Evolutionary conservation across 2,888 invertebrate genomes (phyloP), one percentile per base, ranked within the genome.

Genomic region (Meteorus colon): DNA sequence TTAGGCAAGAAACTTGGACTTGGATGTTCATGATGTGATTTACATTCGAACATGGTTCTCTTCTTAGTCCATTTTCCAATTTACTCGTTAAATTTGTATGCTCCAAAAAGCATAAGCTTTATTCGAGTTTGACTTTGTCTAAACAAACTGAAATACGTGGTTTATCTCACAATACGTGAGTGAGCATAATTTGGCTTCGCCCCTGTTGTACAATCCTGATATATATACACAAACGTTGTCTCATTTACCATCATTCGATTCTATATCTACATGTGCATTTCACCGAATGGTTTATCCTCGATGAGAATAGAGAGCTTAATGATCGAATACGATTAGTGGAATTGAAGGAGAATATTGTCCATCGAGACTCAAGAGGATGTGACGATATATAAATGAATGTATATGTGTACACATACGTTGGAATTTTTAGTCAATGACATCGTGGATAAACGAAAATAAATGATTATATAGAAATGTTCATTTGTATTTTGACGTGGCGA

Each of bases 121-220:
- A 31, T 62, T 27, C 4, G 8, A 19, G 55, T 62, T 29, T 62
- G 62, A 62, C 62, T 62, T 16, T 31, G 31, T 29, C 31, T 6
- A 62, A 62, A 62, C 62, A 62, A 27, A 29, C 12, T 62, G 37
- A 48, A 73, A 19, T 67, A 75, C 75, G 78, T 75, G 75, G 77
- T 75, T 73, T 79, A 79, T 79, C 78, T 60, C 48, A 8, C 19
- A 6, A 41, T 63, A 71, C 77, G 78, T 79, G 70, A 19, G 73
- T 48, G 48, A 65, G 77, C 78, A 79, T 79, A 79, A 79, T 77
- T 59, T 27, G 67, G n/a, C 24, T 62, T 31, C 27, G 29, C 16
- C 4, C 16, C 14, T 14, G 62, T 19, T 19, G n/a, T 48, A 48
- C 48, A 48, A 48, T 48, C n/a, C 48, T 48, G n/a, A 48, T 4